These are phyloP conservation scores for Electrophaes corylata DNA, from an alignment of 2,888 invertebrate genomes.

Conservation along the genomic window DNA sequence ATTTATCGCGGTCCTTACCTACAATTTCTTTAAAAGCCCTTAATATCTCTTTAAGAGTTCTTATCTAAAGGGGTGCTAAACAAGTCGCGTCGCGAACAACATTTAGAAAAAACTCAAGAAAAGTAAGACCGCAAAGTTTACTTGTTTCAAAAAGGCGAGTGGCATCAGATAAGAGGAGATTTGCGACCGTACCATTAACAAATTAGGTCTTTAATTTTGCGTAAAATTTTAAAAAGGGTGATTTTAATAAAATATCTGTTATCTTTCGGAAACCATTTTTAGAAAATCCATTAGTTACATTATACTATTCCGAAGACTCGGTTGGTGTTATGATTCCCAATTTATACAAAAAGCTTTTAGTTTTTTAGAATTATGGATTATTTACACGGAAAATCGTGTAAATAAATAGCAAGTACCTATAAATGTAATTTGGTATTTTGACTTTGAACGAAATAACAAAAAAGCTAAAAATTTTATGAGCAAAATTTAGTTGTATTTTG, in stretches of 20 bases:
- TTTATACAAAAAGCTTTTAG: not conserved
- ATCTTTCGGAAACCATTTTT: not conserved
- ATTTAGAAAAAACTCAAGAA: conserved; percentile 63
- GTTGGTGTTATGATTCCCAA: not conserved
- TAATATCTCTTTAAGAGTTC: conserved; percentile 76
- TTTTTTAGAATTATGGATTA: not conserved
- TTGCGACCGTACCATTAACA: conserved; percentile 78
- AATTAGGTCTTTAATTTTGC: conserved; percentile 58
- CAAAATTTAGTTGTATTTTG: too few species aligned
- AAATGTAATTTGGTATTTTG: too few species aligned
- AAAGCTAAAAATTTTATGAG: too few species aligned
- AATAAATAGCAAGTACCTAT: not conserved
- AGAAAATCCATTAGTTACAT: not conserved
- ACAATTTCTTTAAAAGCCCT: conserved; percentile 72
- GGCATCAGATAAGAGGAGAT: conserved; percentile 78
- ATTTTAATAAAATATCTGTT: not conserved
- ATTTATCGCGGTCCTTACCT: not conserved
- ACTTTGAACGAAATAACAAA: too few species aligned
- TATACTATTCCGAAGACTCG: not conserved
- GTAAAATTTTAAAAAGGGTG: not conserved
- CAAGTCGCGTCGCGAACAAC: conserved; percentile 72
- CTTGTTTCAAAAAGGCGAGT: conserved; percentile 78
- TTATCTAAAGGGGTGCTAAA: conserved; percentile 78
- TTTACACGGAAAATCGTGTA: not conserved
- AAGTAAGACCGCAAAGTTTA: conserved; percentile 70